Percentiles rank a stretch among this genome's conserved stretches.
These are phyloP conservation scores for Dasyprocta punctata DNA, from an alignment of 2,113 vertebrate genomes.

Conservation along the genomic window DNA sequence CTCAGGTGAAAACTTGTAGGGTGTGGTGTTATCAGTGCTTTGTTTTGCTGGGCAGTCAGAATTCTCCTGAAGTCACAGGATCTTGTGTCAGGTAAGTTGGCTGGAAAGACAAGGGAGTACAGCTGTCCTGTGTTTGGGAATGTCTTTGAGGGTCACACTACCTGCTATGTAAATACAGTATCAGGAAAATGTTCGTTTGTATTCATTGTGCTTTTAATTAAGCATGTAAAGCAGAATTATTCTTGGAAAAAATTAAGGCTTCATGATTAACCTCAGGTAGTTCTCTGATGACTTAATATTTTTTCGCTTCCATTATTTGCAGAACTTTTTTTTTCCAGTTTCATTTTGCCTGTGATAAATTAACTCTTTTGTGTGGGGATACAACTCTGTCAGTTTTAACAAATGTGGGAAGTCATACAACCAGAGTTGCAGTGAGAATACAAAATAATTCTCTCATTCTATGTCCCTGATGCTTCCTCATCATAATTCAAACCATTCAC, in stretches of 20 bases:
- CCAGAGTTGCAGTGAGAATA: not conserved
- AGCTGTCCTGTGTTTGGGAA: not conserved
- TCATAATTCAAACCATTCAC: not conserved
- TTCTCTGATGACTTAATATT: not conserved
- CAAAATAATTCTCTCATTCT: not conserved
- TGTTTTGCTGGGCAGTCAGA: slow-evolving; percentile 12
- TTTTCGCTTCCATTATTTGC: not conserved
- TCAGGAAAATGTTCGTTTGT: not conserved
- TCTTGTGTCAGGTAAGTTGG: not conserved
- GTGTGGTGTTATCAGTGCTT: slow-evolving; percentile 9
- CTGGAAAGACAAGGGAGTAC: not conserved
- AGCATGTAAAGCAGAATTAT: not conserved
- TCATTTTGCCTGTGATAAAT: not conserved
- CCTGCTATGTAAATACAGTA: not conserved
- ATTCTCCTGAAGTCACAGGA: slow-evolving; percentile 31
- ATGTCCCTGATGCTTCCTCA: not conserved
- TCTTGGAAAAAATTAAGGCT: slow-evolving; percentile 14
- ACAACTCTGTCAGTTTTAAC: not conserved
- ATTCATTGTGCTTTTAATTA: not conserved
- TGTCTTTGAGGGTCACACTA: not conserved
- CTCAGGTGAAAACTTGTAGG: slow-evolving; percentile 55
- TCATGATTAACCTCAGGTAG: not conserved
- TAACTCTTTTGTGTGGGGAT: not conserved
- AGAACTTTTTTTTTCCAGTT: not conserved
- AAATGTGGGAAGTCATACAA: not conserved